phyloP scores from a whole-genome alignment of 2,113 vertebrate species.

The Lota lota region DNA sequence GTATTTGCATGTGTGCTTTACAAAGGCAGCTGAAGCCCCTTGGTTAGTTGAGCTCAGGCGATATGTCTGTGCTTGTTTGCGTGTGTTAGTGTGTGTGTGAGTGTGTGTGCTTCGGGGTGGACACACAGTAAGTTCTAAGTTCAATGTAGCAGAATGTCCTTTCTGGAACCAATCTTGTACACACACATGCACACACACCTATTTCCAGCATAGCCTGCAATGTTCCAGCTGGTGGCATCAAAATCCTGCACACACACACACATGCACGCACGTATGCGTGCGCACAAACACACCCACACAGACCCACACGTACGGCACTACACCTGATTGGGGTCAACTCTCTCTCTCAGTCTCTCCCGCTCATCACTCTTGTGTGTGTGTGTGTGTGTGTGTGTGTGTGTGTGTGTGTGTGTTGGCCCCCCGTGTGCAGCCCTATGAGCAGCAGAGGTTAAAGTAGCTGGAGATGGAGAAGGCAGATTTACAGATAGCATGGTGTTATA shows the following conservation, averaged over 20 bases:
- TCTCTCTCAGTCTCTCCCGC: constrained; percentile 26
- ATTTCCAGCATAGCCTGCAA: constrained; percentile 18
- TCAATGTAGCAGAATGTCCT: constrained; percentile 49
- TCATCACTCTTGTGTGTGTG: too few species aligned
- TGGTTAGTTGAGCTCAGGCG: constrained; percentile 39
- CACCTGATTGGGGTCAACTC: constrained; percentile 67
- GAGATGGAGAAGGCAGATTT: too few species aligned
- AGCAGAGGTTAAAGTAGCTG: too few species aligned
- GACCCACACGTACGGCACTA: constrained; percentile 32
- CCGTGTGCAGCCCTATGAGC: too few species aligned
- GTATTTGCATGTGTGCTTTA: not conserved
- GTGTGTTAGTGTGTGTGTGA: too few species aligned
- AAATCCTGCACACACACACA: constrained; percentile 38
- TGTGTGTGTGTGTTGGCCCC: too few species aligned
- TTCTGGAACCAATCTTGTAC: not conserved
- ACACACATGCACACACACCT: constrained; percentile 20
- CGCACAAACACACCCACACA: constrained; percentile 22
- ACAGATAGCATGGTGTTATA: too few species aligned
- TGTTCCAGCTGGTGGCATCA: constrained; percentile 60
- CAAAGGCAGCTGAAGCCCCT: constrained; percentile 65
- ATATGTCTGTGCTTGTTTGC: constrained; percentile 21
- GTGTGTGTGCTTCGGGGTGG: not conserved
- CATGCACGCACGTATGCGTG: constrained; percentile 53
- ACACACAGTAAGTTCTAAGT: constrained; percentile 3
- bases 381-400: constrained; percentile 56